Evolutionary conservation across 2,888 invertebrate genomes (phyloP).

Genomic region (Megalurothrips usitatus): DNA sequence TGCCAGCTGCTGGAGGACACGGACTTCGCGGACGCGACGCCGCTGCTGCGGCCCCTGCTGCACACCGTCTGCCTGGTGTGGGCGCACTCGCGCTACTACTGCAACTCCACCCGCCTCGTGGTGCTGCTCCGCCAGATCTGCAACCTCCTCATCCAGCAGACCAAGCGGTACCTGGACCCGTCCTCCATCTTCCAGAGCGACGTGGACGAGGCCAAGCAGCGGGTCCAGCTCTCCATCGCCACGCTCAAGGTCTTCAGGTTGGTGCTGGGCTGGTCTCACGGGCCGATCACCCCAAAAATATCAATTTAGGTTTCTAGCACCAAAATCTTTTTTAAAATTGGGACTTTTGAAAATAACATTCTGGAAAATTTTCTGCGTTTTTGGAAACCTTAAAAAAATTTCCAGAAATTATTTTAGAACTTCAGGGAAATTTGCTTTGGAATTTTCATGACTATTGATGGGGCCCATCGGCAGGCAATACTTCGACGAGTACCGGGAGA

Average conservation of each 20-base stretch:
- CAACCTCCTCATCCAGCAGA: conserved; percentile 86
- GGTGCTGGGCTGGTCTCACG: too few relatives aligned
- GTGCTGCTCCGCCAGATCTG: conserved; percentile 83
- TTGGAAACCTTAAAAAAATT: too few relatives aligned
- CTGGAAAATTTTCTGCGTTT: too few relatives aligned
- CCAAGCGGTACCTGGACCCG: conserved; percentile 83
- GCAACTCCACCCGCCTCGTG: conserved; percentile 82
- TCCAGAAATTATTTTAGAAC: too few relatives aligned
- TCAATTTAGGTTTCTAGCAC: too few relatives aligned
- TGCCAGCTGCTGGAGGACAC: conserved; percentile 76
- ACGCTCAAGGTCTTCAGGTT: conserved; percentile 43
- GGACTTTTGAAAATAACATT: too few relatives aligned
- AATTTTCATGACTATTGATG: too few relatives aligned
- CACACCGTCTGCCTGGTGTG: conserved; percentile 86
- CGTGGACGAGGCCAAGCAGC: conserved; percentile 84
- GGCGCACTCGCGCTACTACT: conserved; percentile 86
- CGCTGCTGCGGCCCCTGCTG: conserved; percentile 72
- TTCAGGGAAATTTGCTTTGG: too few relatives aligned
- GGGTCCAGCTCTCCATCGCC: conserved; percentile 54
- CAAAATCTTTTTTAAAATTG: too few relatives aligned
- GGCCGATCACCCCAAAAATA: too few relatives aligned
- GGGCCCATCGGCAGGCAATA: conserved; percentile 50
- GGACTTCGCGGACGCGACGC: conserved; percentile 77
- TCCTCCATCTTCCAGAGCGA: conserved; percentile 91
- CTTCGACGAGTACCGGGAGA: conserved; percentile 67